These are phyloP conservation scores for Sinocyclocheilus grahami DNA, from an alignment of 2,113 vertebrate species.

Conservation along the genomic window DNA sequence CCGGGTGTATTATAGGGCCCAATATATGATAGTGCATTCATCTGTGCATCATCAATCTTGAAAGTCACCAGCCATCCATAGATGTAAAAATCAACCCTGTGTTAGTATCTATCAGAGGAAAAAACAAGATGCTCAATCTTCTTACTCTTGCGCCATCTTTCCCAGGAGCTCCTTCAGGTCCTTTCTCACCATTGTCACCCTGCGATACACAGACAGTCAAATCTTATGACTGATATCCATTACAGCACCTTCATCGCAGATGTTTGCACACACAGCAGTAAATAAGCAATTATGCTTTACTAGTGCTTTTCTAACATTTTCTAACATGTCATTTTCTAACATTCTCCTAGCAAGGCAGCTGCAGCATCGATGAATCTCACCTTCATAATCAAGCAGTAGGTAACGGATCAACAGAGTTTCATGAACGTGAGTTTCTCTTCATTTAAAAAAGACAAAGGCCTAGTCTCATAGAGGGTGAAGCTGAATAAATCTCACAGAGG, in stretches of 20 bases:
- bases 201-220: slow-evolving; percentile 52
- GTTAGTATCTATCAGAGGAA: neutral
- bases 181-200: slow-evolving; percentile 96
- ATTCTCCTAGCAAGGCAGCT: neutral
- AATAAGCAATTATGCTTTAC: neutral
- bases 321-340: neutral
- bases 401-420: neutral
- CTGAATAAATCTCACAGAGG: neutral
- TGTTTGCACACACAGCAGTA: neutral
- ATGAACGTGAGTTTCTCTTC: neutral
- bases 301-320: neutral
- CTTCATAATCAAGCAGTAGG: neutral
- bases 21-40: neutral
- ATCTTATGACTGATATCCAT: neutral
- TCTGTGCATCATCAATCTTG: neutral
- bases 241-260: neutral
- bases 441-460: neutral
- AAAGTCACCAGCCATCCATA: neutral
- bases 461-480: neutral
- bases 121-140: neutral
- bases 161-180: slow-evolving; percentile 90
- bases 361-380: neutral
- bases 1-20: no score
- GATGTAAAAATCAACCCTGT: neutral
- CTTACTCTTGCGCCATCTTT: slow-evolving; percentile 91